phyloP scores from a whole-genome alignment of 2,113 vertebrate species.

The Sander lucioperca region DNA sequence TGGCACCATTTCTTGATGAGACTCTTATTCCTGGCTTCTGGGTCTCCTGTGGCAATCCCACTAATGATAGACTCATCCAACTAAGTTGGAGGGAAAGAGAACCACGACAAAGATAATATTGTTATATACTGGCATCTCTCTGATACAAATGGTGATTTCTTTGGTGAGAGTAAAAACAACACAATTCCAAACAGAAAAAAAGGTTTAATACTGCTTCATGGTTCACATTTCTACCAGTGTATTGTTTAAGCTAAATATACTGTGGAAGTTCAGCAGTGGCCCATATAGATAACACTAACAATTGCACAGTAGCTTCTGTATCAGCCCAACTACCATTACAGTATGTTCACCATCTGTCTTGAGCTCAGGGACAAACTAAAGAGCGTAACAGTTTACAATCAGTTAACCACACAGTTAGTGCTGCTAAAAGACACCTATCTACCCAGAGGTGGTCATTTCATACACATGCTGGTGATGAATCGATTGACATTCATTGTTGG shows the following conservation, averaged over 20 bases:
- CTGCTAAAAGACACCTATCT: background rate
- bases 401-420: background rate
- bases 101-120: slow-evolving; percentile 6
- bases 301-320: background rate
- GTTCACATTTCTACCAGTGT: too few relatives aligned
- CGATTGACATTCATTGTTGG: background rate
- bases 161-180: slow-evolving; percentile 5
- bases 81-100: slow-evolving; percentile 71
- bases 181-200: background rate
- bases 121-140: background rate
- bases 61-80: slow-evolving; percentile 90
- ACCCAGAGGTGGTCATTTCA: background rate
- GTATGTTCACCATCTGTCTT: background rate
- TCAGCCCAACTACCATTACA: background rate
- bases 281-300: background rate
- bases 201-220: too few relatives aligned
- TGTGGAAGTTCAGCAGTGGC: background rate
- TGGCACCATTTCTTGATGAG: slow-evolving; percentile 91
- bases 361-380: background rate
- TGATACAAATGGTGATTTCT: slow-evolving; percentile 4
- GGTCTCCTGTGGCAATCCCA: slow-evolving; percentile 88
- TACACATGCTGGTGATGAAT: background rate
- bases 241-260: background rate
- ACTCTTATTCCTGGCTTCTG: slow-evolving; percentile 88
- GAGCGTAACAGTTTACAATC: background rate